Evolutionary conservation across 2,888 invertebrate genomes (phyloP), one percentile per base, ranked within the genome.

Genomic region (Perizoma flavofasciatum): DNA sequence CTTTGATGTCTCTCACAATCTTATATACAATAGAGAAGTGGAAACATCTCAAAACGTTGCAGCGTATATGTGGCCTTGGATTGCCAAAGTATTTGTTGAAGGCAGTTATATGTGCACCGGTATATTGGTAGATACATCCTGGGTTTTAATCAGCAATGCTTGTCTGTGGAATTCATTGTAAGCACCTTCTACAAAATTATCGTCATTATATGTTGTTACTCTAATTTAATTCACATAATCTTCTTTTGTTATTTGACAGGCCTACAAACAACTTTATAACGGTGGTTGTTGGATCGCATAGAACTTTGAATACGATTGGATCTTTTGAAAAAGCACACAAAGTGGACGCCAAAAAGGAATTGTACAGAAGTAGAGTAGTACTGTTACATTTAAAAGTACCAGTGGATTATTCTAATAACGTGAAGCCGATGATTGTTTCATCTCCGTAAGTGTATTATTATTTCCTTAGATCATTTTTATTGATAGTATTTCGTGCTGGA

Each of bases 21-120:
- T 78, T 5, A 62, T 78, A 32, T 78, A 73, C 22, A 68, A 67
- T 32, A 71, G 79, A 67, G 71, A 75, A 57, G 69, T 74, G 0
- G 73, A 77, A 52, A 60, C 58, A 6, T 53, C 63, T 5, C 62
- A 64, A 4, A 71, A 71, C 7, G 43, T 49, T 11, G 54, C 58
- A 40, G 44, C 45, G 8, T 65, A 78, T 11, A 76, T 85, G 60
- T 94, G 95, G 93, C 96, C 96, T 0, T 97, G 97, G 97, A 86
- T 94, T 72, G 96, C 94, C 0, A 95, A 95, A 71, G 88, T 97
- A 53, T 96, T 94, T 79, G 88, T 93, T 0, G 94, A 96, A 74
- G 97, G 97, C 4, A 79, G 87, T 59, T 95, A 95, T 65, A 93
- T 86, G 72, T 96, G 97, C 75, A 92, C 94, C 47, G 96, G 96